These are phyloP conservation scores for Macropodus opercularis DNA, from an alignment of 2,797 vertebrate genomes.

Conservation along the genomic window DNA sequence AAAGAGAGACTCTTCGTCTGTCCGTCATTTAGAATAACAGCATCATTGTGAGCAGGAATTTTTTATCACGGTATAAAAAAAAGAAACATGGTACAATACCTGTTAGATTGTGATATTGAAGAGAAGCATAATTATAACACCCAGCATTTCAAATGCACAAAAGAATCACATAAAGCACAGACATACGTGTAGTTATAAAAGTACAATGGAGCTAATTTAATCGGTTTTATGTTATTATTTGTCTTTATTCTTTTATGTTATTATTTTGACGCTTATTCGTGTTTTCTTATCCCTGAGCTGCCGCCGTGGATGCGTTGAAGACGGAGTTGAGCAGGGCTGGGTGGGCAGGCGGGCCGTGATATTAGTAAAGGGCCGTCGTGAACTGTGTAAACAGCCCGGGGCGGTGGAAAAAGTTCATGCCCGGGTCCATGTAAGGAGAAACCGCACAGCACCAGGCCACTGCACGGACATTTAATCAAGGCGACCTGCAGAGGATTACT, in stretches of 20 bases:
- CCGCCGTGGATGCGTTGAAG: slow-evolving; percentile 32
- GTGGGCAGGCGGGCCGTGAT: slow-evolving; percentile 77
- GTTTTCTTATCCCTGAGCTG: slow-evolving; percentile 7
- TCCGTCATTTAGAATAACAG: neutral
- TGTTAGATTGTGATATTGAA: neutral
- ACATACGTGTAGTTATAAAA: too few species aligned
- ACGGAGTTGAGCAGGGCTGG: slow-evolving; percentile 55
- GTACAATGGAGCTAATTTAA: neutral
- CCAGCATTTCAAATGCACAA: neutral
- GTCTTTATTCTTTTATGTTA: neutral
- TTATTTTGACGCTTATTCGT: slow-evolving; percentile 3
- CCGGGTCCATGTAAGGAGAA: slow-evolving; percentile 83
- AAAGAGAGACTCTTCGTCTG: neutral
- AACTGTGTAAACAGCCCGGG: slow-evolving; percentile 84
- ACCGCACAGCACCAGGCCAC: slow-evolving; percentile 69
- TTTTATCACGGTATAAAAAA: too few species aligned
- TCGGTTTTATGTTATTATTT: too few species aligned
- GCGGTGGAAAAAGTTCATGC: slow-evolving; percentile 87
- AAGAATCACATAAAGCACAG: neutral
- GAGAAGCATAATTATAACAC: neutral
- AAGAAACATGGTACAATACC: neutral
- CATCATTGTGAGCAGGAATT: neutral
- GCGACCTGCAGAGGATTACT: slow-evolving; percentile 78
- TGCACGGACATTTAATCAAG: slow-evolving; percentile 82
- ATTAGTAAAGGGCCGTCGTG: slow-evolving; percentile 79